These are phyloP conservation scores for Agapostemon virescens DNA, from an alignment of 2,888 invertebrate species.

Conservation along the genomic window DNA sequence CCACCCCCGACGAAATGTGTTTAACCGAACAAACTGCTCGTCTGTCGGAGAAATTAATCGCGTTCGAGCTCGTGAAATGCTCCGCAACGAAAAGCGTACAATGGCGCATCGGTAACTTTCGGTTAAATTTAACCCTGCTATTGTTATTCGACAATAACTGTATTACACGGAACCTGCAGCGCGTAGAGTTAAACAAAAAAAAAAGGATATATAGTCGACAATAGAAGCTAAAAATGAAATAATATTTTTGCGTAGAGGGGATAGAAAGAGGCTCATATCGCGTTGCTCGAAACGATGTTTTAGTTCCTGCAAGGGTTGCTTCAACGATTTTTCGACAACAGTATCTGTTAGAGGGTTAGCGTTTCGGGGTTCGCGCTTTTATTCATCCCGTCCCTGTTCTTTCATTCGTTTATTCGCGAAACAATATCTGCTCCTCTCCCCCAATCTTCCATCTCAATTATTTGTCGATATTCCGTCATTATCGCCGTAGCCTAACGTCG, in stretches of 20 bases:
- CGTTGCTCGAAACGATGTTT: background rate
- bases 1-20: constrained; percentile 21
- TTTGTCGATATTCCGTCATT: constrained; percentile 4
- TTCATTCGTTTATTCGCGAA: background rate
- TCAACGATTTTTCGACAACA: background rate
- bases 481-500: background rate
- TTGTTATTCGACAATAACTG: background rate
- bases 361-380: background rate
- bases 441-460: constrained; percentile 4
- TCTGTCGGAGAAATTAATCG: background rate
- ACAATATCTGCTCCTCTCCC: background rate
- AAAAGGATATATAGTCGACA: too few relatives aligned
- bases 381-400: background rate
- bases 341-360: background rate
- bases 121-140: too few relatives aligned
- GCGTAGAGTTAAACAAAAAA: background rate
- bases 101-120: background rate
- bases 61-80: background rate
- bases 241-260: background rate
- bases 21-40: background rate
- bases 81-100: background rate
- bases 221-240: background rate
- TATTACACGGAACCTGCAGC: background rate
- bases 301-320: background rate
- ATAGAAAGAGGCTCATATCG: too few relatives aligned